Percentiles rank a stretch among this genome's conserved stretches.
Evolutionary conservation across 2,113 vertebrate genomes (phyloP).

Genomic region (Eidolon helvum): DNA sequence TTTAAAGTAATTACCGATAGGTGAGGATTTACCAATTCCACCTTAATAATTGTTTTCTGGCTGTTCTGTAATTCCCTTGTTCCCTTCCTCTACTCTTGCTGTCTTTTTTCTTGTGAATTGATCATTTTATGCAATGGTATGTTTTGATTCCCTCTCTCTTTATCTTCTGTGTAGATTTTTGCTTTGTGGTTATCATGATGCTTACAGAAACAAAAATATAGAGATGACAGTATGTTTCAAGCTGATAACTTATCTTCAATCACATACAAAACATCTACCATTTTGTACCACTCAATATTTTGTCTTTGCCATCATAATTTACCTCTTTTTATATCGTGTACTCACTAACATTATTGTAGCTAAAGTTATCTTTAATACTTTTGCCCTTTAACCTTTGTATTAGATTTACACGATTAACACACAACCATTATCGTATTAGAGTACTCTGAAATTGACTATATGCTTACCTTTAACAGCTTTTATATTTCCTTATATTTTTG

Average conservation of each 20-base stretch:
- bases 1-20: not conserved
- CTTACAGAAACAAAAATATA: not conserved
- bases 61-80: not conserved
- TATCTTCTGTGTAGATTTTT: not conserved
- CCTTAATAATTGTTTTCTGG: not conserved
- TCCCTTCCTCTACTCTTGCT: not conserved
- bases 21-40: not conserved
- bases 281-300: not conserved
- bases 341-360: not conserved
- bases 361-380: not conserved
- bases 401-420: not conserved
- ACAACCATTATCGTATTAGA: not conserved
- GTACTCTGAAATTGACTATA: not conserved
- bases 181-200: not conserved
- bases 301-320: not conserved
- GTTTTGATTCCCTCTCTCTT: not conserved
- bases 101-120: not conserved
- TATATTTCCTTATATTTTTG: not conserved
- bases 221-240: not conserved
- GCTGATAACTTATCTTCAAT: not conserved
- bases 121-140: not conserved
- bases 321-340: not conserved
- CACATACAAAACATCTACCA: not conserved
- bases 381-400: not conserved
- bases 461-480: not conserved